Base-by-base conservation (phyloP, 2,113 vertebrate species). In the Mystacornis crossleyi region DNA sequence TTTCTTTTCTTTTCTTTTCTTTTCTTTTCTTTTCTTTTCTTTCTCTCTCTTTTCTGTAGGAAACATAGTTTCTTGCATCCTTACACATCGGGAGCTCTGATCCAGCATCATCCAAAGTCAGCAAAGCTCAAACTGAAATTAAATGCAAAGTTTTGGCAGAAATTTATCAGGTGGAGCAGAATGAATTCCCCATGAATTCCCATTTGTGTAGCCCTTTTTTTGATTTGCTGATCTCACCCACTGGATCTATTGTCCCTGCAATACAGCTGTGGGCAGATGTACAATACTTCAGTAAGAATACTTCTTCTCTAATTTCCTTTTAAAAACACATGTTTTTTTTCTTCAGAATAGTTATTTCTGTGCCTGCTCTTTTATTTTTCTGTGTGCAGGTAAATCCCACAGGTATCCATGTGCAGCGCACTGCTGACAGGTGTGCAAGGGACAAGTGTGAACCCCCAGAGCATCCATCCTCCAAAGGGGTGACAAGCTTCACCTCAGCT, bases 311-410 rank as follows among this genome's bases (percentile, higher is more conserved):
- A 12, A 20, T 45, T 75, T 80, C 33, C 13, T 33, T 74, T 71
- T 43, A 14, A 70, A 70, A 54, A 47, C 9, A 8, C 0, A 0
- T 25, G 8, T 2, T 1, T 38, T 1, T 38, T 64, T 66, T 15
- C 29, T 54, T 78, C 18, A 47, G 33, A 47, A 25, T 6, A n/a
- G 23, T 28, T 78, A 3, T 23, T 60, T 42, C 4, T 19, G 9
- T 24, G 10, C 21, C 61, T 25, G 31, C 19, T 72, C 31, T 20
- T 67, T 47, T 53, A 4, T 58, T 73, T 67, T 54, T 33, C 31
- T 25, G 42, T 7, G 9, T 33, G 18, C 53, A 28, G 45, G 24
- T 66, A 23, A 42, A 67, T 42, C 28, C 25, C 26, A 36, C 29
- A 17, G 3, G 47, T 17, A 23, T n/a, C 5, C 18, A 9, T 5